Conservation (phyloP, 2,888 invertebrate genomes). For the Hypomecis punctinalis region DNA sequence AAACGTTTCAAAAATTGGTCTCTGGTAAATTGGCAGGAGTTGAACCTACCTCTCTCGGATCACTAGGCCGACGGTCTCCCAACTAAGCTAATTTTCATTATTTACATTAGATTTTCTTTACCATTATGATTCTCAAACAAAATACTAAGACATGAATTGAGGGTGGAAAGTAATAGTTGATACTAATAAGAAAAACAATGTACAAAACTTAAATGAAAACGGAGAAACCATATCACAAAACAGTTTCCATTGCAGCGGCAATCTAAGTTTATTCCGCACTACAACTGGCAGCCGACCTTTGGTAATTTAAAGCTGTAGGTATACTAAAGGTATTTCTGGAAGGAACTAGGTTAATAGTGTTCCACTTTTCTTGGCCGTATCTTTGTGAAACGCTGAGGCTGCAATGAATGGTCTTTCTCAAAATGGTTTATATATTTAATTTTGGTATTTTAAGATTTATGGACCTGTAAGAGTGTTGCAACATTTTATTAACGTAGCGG, state of each 20-base stretch:
- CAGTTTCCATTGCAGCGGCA: constrained; percentile 60
- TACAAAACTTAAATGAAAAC: constrained; percentile 5
- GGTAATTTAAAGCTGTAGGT: constrained; percentile 50
- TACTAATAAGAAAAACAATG: background rate
- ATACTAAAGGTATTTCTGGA: constrained; percentile 39
- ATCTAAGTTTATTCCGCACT: constrained; percentile 64
- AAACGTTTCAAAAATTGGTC: too few relatives aligned
- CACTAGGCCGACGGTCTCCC: too few relatives aligned
- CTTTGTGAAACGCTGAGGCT: constrained; percentile 17
- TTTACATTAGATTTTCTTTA: too few relatives aligned
- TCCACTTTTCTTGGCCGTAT: constrained; percentile 24
- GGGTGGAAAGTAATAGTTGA: too few relatives aligned
- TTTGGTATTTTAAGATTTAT: background rate
- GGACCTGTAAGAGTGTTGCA: too few relatives aligned
- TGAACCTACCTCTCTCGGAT: too few relatives aligned
- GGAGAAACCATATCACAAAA: constrained; percentile 31
- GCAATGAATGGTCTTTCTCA: constrained; percentile 8
- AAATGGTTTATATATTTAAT: background rate
- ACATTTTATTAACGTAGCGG: background rate
- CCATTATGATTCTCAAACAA: too few relatives aligned
- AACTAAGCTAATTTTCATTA: too few relatives aligned
- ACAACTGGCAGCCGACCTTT: constrained; percentile 51
- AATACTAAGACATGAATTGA: too few relatives aligned
- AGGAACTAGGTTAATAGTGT: constrained; percentile 44
- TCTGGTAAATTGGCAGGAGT: too few relatives aligned